Evolutionary conservation across 2,113 vertebrate genomes (phyloP).

Genomic region (Probosciger aterrimus): DNA sequence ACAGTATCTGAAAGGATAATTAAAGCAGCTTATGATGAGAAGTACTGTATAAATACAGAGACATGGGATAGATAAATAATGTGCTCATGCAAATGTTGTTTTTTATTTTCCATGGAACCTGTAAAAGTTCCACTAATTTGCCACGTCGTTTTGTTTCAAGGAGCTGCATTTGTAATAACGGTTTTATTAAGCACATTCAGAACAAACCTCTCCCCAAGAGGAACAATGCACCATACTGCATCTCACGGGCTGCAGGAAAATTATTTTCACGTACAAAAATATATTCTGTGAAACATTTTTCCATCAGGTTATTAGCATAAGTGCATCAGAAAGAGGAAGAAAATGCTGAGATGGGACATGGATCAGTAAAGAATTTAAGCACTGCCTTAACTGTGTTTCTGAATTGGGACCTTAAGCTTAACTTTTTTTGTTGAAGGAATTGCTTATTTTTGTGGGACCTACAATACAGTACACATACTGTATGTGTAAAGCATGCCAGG

Average conservation of each 20-base stretch:
- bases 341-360: background rate
- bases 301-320: background rate
- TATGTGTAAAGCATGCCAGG: background rate
- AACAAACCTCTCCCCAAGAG: background rate
- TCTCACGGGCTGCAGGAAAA: background rate
- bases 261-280: background rate
- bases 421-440: background rate
- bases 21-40: background rate
- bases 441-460: background rate
- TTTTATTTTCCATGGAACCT: background rate
- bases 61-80: background rate
- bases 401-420: background rate
- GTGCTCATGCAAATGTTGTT: background rate
- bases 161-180: background rate
- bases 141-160: background rate
- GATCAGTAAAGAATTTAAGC: background rate
- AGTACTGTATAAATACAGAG: background rate
- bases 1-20: background rate
- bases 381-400: background rate
- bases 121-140: background rate
- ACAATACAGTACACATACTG: background rate
- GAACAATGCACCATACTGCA: background rate
- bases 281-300: background rate
- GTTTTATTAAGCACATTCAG: background rate
- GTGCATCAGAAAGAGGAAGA: background rate